Conservation (phyloP, 2,888 invertebrate genomes). For the Leptarthrus brevirostris region DNA sequence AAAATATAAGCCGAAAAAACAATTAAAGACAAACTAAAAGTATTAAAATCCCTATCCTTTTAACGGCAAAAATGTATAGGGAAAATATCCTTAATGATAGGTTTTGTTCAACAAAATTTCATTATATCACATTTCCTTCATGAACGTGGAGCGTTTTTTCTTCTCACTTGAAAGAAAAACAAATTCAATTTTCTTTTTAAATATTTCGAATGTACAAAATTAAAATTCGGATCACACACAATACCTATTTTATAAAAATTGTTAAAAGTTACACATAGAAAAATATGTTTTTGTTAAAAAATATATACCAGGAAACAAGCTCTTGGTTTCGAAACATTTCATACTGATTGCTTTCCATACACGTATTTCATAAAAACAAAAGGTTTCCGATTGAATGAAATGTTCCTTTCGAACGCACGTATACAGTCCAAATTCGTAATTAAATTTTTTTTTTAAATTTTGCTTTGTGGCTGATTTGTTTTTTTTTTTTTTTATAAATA, state of each 20-base stretch:
- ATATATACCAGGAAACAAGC: constrained; percentile 32
- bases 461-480: constrained; percentile 45
- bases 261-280: constrained; percentile 30
- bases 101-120: constrained; percentile 38
- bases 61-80: constrained; percentile 49
- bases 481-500: neutral
- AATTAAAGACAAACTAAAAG: neutral
- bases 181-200: constrained; percentile 6
- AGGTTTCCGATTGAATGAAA: constrained; percentile 6
- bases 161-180: constrained; percentile 9
- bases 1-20: no score
- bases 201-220: constrained; percentile 1
- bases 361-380: constrained; percentile 28
- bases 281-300: constrained; percentile 13
- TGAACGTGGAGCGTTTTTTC: constrained; percentile 37
- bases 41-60: constrained; percentile 2
- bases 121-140: constrained; percentile 47
- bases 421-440: constrained; percentile 42
- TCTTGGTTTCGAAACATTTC: constrained; percentile 37
- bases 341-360: constrained; percentile 38
- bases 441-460: constrained; percentile 21
- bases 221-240: constrained; percentile 7
- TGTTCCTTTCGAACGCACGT: constrained; percentile 36
- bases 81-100: constrained; percentile 15
- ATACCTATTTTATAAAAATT: constrained; percentile 22